Evolutionary conservation across 2,797 vertebrate species (phyloP).

Genomic region (Chloroceryle amazona): DNA sequence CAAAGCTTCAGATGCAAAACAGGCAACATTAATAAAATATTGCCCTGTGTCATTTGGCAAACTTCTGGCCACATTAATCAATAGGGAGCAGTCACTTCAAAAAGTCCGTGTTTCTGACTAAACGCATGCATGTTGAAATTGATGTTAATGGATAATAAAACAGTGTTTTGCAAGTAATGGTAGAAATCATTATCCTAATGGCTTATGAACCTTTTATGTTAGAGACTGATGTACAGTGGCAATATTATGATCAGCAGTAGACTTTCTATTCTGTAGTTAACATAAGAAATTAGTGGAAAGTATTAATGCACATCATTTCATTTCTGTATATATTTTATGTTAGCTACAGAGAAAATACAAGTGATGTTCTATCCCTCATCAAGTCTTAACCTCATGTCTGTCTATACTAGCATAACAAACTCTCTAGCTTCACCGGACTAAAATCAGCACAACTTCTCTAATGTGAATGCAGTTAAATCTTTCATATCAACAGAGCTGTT

Average conservation of each 20-base stretch:
- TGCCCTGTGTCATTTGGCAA: slow-evolving; percentile 21
- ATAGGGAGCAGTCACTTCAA: slow-evolving; percentile 39
- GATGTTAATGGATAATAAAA: slow-evolving; percentile 68
- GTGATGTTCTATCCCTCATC: background rate
- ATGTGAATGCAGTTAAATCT: background rate
- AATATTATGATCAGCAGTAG: slow-evolving; percentile 68
- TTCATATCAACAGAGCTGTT: background rate
- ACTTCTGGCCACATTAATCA: slow-evolving; percentile 55
- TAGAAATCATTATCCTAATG: slow-evolving; percentile 77
- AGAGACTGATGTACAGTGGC: slow-evolving; percentile 53
- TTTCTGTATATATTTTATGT: slow-evolving; percentile 12
- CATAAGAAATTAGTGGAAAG: slow-evolving; percentile 39
- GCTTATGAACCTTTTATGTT: slow-evolving; percentile 67
- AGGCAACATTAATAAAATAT: slow-evolving; percentile 34
- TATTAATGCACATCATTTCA: background rate
- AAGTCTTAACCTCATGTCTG: background rate
- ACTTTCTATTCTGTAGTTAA: slow-evolving; percentile 31
- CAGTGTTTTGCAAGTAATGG: slow-evolving; percentile 71
- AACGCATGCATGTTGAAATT: slow-evolving; percentile 63
- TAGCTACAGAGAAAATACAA: background rate
- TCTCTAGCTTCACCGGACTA: background rate
- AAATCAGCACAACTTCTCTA: background rate
- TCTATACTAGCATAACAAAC: background rate
- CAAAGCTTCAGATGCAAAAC: slow-evolving; percentile 32
- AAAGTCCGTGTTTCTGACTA: slow-evolving; percentile 51